phyloP scores from a whole-genome alignment of 2,113 vertebrate species.

The Penelope pileata region DNA sequence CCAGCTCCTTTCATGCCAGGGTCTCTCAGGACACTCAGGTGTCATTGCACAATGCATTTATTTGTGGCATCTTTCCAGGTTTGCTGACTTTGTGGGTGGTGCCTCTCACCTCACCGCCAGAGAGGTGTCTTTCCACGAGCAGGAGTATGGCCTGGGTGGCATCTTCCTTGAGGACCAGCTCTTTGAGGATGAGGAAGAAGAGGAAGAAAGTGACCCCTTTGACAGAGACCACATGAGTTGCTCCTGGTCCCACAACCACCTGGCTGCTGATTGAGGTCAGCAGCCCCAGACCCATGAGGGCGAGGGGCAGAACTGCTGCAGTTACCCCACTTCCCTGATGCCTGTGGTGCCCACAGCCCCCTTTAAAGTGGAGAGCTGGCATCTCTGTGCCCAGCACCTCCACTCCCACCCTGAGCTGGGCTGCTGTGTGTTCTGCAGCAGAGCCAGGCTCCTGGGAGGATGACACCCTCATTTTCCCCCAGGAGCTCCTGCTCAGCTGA shows the following conservation, averaged over 20 bases:
- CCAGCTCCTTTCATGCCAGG: fast-evolving
- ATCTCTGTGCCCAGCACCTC: background rate
- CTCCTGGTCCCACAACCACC: background rate
- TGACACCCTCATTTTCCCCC: background rate
- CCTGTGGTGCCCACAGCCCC: fast-evolving
- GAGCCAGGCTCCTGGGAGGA: background rate
- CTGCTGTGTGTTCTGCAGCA: background rate
- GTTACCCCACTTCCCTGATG: fast-evolving
- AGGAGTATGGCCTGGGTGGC: constrained; percentile 85
- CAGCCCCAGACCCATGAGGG: fast-evolving
- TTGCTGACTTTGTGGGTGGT: constrained; percentile 93
- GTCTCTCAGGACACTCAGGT: fast-evolving
- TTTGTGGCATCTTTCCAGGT: constrained; percentile 73
- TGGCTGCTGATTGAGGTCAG: background rate
- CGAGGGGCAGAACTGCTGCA: background rate
- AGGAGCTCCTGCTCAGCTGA: background rate
- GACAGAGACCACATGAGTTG: background rate
- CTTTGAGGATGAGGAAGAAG: constrained; percentile 82
- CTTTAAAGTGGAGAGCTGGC: fast-evolving
- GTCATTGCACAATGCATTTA: fast-evolving
- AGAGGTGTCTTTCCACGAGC: constrained; percentile 87
- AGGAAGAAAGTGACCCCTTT: constrained; percentile 24
- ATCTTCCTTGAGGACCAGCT: constrained; percentile 82
- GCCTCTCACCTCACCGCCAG: constrained; percentile 85
- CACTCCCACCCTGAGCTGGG: fast-evolving